phyloP scores from a whole-genome alignment of 2,888 invertebrate species.

The Platynereis dumerilii region DNA sequence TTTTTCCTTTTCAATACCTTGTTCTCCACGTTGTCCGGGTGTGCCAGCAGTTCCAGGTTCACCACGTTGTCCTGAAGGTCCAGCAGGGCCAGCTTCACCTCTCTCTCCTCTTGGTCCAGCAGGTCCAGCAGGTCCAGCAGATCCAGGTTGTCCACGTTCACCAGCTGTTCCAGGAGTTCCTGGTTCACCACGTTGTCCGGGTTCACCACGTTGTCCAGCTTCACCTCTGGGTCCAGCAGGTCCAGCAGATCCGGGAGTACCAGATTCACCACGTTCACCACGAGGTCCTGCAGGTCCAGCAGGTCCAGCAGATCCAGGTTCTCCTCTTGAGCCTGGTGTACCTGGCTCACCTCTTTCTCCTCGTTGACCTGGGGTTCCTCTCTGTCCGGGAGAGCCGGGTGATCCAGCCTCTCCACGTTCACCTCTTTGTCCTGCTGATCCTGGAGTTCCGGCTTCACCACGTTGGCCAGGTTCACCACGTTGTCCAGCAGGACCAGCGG shows the following conservation, averaged over 20 bases:
- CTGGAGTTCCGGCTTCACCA: slow-evolving; percentile 18
- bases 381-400: slow-evolving; percentile 12
- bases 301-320: slow-evolving; percentile 2
- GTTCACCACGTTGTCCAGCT: slow-evolving; percentile 67
- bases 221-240: slow-evolving; percentile 19
- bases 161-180: slow-evolving; percentile 33
- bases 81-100: slow-evolving; percentile 15
- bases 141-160: slow-evolving; percentile 21
- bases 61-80: slow-evolving; percentile 18
- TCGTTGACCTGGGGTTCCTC: slow-evolving; percentile 17
- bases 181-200: slow-evolving; percentile 49
- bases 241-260: slow-evolving; percentile 27
- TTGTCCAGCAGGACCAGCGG: slow-evolving; percentile 24
- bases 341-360: slow-evolving; percentile 23
- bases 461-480: slow-evolving; percentile 23
- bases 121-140: slow-evolving; percentile 27
- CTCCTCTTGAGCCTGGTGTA: slow-evolving; percentile 11
- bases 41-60: not conserved
- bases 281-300: slow-evolving; percentile 26
- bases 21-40: slow-evolving; percentile 14
- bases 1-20: too few relatives aligned
- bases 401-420: slow-evolving; percentile 48
- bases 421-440: slow-evolving; percentile 23
- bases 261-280: slow-evolving; percentile 17
- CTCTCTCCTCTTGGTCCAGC: slow-evolving; percentile 52